These are phyloP conservation scores for Folsomia candida DNA, from an alignment of 2,888 invertebrate genomes.

Conservation along the genomic window DNA sequence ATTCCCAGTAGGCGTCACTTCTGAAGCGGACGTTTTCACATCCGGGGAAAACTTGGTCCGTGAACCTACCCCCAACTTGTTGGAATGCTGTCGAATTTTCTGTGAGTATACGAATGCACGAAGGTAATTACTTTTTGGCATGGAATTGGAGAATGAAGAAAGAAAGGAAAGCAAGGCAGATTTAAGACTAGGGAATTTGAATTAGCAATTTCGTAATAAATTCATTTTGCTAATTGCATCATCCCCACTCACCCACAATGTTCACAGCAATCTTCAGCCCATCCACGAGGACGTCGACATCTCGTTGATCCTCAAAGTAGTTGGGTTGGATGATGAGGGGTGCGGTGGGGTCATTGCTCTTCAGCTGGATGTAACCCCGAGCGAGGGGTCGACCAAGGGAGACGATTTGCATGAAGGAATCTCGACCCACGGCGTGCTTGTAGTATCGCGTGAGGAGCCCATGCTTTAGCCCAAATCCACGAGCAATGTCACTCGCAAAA, in stretches of 20 bases:
- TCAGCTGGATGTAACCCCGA: conserved; percentile 29
- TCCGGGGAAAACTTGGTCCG: conserved; percentile 38
- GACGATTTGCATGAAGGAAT: conserved; percentile 33
- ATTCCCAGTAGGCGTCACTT: conserved; percentile 47
- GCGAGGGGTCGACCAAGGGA: conserved; percentile 29
- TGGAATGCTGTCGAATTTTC: conserved; percentile 42
- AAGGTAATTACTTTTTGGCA: too few relatives aligned
- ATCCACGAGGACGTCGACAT: conserved; percentile 29
- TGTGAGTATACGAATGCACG: too few relatives aligned
- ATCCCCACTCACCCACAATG: too few relatives aligned
- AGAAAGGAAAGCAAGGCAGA: too few relatives aligned
- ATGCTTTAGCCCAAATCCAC: conserved; percentile 27
- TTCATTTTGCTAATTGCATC: too few relatives aligned
- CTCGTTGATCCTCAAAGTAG: conserved; percentile 34
- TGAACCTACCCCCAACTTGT: conserved; percentile 39
- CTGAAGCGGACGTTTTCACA: conserved; percentile 38
- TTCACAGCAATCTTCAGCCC: conserved; percentile 22
- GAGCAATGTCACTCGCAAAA: conserved; percentile 26
- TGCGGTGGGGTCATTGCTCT: conserved; percentile 22
- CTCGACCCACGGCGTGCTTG: conserved; percentile 28
- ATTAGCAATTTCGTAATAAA: too few relatives aligned
- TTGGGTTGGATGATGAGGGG: conserved; percentile 35
- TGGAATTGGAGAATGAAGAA: too few relatives aligned
- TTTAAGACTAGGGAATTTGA: too few relatives aligned
- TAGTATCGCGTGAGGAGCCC: conserved; percentile 26